These are phyloP conservation scores for Sapayoa aenigma DNA, from an alignment of 2,113 vertebrate species.

Conservation along the genomic window DNA sequence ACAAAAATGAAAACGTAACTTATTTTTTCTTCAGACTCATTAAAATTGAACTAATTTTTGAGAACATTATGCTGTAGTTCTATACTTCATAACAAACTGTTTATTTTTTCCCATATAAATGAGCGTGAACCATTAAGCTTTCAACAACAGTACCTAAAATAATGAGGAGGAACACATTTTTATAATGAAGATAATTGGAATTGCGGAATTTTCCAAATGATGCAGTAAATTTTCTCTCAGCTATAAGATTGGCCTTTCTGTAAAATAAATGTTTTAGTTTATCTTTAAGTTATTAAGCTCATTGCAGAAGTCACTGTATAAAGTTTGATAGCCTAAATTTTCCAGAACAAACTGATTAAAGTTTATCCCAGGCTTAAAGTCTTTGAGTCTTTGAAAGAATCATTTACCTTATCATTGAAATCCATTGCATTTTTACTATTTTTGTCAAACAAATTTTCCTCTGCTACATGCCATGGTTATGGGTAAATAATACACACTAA, in stretches of 20 bases:
- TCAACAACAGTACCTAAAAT: constrained; percentile 41
- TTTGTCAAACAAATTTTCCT: background rate
- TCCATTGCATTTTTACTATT: background rate
- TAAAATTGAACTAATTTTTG: constrained; percentile 50
- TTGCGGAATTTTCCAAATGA: constrained; percentile 39
- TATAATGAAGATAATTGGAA: constrained; percentile 55
- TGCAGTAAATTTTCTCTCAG: constrained; percentile 36
- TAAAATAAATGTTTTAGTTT: constrained; percentile 13
- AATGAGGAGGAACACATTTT: constrained; percentile 44
- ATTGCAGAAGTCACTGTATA: background rate
- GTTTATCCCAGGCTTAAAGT: background rate
- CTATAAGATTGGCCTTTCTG: background rate
- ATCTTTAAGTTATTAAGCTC: constrained; percentile 5
- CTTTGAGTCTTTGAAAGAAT: background rate
- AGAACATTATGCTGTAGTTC: background rate
- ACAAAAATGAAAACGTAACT: constrained; percentile 17
- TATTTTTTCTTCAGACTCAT: constrained; percentile 31
- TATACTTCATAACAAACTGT: constrained; percentile 42
- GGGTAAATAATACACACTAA: background rate
- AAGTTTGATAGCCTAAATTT: constrained; percentile 13
- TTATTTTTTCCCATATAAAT: constrained; percentile 42
- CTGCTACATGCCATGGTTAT: accelerated
- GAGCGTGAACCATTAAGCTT: constrained; percentile 41
- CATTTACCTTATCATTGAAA: background rate
- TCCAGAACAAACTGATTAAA: background rate